Percentiles rank a stretch among this genome's conserved stretches.
Conservation (phyloP, 2,888 invertebrate species). For the Eulithis testata region DNA sequence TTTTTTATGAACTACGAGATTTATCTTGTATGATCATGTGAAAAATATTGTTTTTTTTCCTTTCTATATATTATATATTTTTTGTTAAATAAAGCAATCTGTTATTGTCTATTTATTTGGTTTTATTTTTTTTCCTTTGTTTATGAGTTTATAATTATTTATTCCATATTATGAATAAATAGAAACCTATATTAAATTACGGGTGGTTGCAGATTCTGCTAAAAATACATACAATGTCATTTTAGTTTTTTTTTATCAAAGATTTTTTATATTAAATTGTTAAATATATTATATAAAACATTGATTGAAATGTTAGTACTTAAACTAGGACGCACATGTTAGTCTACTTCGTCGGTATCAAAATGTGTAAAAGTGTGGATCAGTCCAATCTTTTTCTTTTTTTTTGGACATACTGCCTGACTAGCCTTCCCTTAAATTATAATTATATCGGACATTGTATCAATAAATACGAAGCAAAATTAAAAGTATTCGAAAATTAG, state of each 20-base stretch:
- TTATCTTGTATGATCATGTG: slow-evolving; percentile 67
- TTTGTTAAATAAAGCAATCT: slow-evolving; percentile 85
- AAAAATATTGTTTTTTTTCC: slow-evolving; percentile 73
- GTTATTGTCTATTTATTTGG: slow-evolving; percentile 83
- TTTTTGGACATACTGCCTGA: slow-evolving; percentile 18
- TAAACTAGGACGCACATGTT: slow-evolving; percentile 54
- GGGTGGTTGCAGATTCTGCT: slow-evolving; percentile 70
- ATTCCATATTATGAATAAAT: slow-evolving; percentile 37
- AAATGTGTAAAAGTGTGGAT: slow-evolving; percentile 36
- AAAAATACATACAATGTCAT: too few species aligned
- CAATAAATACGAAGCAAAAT: slow-evolving; percentile 34
- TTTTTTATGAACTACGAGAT: slow-evolving; percentile 66
- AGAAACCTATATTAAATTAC: slow-evolving; percentile 75
- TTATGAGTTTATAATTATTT: slow-evolving; percentile 42
- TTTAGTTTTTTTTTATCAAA: neutral
- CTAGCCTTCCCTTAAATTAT: slow-evolving; percentile 7
- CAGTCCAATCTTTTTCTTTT: slow-evolving; percentile 43
- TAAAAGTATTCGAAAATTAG: slow-evolving; percentile 63
- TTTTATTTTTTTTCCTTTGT: slow-evolving; percentile 65
- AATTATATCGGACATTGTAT: slow-evolving; percentile 59
- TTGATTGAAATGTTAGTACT: slow-evolving; percentile 45
- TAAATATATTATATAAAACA: slow-evolving; percentile 24
- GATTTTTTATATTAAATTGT: slow-evolving; percentile 14
- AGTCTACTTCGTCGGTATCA: slow-evolving; percentile 46
- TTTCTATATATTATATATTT: slow-evolving; percentile 84